Base-by-base conservation (phyloP, 1,140 invertebrate species). In the Temnothorax nylanderi region DNA sequence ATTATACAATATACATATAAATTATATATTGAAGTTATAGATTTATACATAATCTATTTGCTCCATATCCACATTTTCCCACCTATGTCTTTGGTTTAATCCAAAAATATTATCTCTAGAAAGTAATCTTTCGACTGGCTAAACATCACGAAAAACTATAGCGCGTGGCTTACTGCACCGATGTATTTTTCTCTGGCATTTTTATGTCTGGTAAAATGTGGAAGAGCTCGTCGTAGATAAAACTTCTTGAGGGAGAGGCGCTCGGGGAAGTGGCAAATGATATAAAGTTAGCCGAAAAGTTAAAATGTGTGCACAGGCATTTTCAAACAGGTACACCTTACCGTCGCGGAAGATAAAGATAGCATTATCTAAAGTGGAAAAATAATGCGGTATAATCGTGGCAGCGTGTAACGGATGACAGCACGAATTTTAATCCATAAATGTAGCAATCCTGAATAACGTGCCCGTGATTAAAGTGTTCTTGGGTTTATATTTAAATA, bases 131-230 rank as follows among this genome's bases (percentile, higher is more conserved):
- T 74, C n/a, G 54, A 69, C 47, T 56, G 5, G 26, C n/a, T 58
- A 82, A 84, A 72, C 80, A 13, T 81, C 16, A 10, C 11, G 13
- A 84, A 75, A 44, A 74, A 13, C 69, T 60, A 54, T 54, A 72
- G 49, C 41, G 51, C 37, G 18, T 60, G 26, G 80, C 54, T 72
- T 74, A 62, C 54, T 16, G 26, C 54, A 62, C 69, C 71, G 67
- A 81, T 41, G 80, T 72, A 84, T 84, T 84, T 84, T 54, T 56
- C 54, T 60, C 54, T 84, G 80, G 69, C 80, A 84, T 84, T 84
- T 84, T 84, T 84, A 84, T 84, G 69, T 62, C 41, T 84, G 49
- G 54, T 84, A 75, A 82, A 84, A 75, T 84, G 80, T 84, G 69
- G 26, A 84, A 74, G 80, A 84, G 41, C 56, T 84, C 41, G 69